These are phyloP conservation scores for Chroicocephalus ridibundus DNA, from an alignment of 2,113 vertebrate species.

Conservation along the genomic window DNA sequence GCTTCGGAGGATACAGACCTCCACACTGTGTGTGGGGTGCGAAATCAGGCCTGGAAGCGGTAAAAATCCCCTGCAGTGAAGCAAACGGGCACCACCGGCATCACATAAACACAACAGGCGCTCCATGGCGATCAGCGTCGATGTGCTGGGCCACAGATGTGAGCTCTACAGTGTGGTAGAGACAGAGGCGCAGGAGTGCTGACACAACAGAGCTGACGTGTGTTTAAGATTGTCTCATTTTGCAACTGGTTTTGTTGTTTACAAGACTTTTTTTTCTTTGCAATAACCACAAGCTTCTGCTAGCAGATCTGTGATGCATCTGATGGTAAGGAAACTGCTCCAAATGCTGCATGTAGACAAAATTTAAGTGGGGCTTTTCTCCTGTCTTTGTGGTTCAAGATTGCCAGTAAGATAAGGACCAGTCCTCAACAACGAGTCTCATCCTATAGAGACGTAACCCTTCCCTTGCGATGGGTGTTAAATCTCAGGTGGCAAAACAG, in stretches of 20 bases:
- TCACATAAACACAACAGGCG: fast-evolving
- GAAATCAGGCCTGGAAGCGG: not conserved
- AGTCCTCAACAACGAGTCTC: not conserved
- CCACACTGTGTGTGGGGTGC: fast-evolving
- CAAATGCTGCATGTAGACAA: not conserved
- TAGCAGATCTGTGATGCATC: not conserved
- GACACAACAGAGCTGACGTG: fast-evolving
- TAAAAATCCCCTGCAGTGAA: fast-evolving
- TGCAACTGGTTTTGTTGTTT: not conserved
- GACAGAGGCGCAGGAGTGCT: not conserved
- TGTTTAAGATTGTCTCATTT: not conserved
- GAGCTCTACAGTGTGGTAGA: not conserved
- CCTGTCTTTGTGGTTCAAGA: not conserved
- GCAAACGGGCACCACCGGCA: fast-evolving
- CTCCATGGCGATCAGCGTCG: fast-evolving
- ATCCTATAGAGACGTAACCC: not conserved
- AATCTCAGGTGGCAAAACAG: not conserved
- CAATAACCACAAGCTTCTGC: not conserved
- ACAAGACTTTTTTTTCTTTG: not conserved
- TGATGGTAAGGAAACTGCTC: not conserved
- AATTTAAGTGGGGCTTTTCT: not conserved
- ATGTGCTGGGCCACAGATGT: fast-evolving
- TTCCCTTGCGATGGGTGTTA: not conserved
- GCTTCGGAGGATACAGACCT: not conserved
- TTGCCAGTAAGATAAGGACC: not conserved